Base-by-base conservation (phyloP, 2,113 vertebrate genomes). In the Emydocephalus ijimae region DNA sequence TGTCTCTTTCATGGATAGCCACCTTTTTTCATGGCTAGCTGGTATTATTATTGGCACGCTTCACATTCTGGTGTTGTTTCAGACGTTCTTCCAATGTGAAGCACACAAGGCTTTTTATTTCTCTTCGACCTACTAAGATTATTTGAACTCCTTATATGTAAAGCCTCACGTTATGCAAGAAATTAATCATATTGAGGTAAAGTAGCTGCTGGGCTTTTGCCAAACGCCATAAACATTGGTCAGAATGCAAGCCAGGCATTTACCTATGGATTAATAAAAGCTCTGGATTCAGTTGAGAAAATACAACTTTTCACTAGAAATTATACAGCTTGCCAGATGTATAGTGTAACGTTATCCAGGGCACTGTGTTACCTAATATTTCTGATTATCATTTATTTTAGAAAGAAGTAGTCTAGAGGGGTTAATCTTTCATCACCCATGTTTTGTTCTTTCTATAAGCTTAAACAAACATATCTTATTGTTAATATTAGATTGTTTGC, bases 121-220 rank as follows among this genome's bases (percentile, higher is more conserved):
- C 95, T 94, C 94, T 97, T 95, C 96, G 94, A 93, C 94, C 95
- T 96, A n/a, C 92, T 55, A 95, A 96, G 96, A 96, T 97, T 97
- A 97, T 97, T 97, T 98, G 93, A 97, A 95, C 95, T 97, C 96
- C 93, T 95, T 88, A 94, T 95, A 97, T 92, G 95, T 96, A 96
- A 97, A 97, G 94, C 95, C 96, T 96, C 95, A 95, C 95, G 95
- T 97, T 96, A 97, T 96, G 97, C 95, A 96, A 97, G 95, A 96
- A 97, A 98, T 98, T 98, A 98, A 97, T 98, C 97, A 97, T 95
- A 98, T 95, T 94, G 95, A 96, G 94, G 96, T 97, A 98, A 97
- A 97, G 97, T 96, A 98, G 97, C 96, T 97, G 97, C 97, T 97
- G 98, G 97, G 97, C 96, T 97, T 97, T 96, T 98, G 97, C 97